Evolutionary conservation across 2,888 invertebrate species (phyloP), one percentile per base, ranked within the genome.

Genomic region (Ormyrus labotus): DNA sequence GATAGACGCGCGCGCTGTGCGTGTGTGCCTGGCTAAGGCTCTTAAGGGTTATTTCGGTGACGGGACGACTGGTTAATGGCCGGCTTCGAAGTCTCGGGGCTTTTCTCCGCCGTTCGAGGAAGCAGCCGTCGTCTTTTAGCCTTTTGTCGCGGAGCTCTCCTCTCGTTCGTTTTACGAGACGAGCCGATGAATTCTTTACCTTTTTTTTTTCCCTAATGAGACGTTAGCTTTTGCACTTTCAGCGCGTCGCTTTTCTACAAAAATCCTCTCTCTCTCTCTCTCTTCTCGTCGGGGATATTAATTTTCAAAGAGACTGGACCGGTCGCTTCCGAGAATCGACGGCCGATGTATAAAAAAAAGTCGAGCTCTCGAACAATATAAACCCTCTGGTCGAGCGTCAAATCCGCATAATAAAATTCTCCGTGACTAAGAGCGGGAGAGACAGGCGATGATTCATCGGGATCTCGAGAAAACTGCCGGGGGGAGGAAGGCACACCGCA

Each of bases 361-460:
- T 1, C 19, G 19, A 19, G 19, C 19, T 19, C 19, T 19, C 19
- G 19, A 19, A 19, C 19, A 19, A 19, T 19, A 19, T 19, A 19
- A 19, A 19, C 19, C 19, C 19, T 19, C 19, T 19, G 19, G 19
- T 0, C 71, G 65, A 45, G 65, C 67, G 60, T 68, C 57, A 77
- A 77, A 57, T 48, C 13, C 50, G 57, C n/a, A 45, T 47, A 63
- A 75, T 71, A 67, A 81, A 81, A 78, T 81, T 71, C 78, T 64
- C 55, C 61, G 69, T 71, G 81, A 74, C 70, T 73, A 73, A 72
- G 65, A 51, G 51, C 10, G 50, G n/a, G 9, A 10, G 19, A 34
- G 60, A 68, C 53, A 6, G 34, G 11, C 9, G 53, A 51, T 70
- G 53, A 53, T 58, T 51, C 58, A 64, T 70, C 45, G 1, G 19